phyloP scores from a whole-genome alignment of 2,797 vertebrate species.

The Coregonus suidteri region DNA sequence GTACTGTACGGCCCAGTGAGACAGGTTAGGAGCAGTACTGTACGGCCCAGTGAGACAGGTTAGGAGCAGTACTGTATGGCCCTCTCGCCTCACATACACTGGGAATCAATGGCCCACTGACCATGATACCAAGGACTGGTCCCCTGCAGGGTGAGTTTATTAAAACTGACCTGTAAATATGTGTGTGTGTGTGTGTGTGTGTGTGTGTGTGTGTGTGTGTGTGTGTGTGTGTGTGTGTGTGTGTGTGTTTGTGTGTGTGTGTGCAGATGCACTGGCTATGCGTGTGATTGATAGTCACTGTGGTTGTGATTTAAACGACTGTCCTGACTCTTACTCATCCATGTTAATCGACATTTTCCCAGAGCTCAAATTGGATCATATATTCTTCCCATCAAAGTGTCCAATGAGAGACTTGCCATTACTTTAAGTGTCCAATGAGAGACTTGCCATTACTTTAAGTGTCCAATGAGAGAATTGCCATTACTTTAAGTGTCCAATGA shows the following conservation, averaged over 20 bases:
- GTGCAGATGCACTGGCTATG: slow-evolving; percentile 16
- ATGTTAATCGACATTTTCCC: slow-evolving; percentile 60
- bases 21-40: too few species aligned
- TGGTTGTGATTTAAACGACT: slow-evolving; percentile 51
- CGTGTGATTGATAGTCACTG: slow-evolving; percentile 44
- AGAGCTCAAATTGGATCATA: slow-evolving; percentile 55
- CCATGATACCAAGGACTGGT: slow-evolving; percentile 27
- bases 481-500: slow-evolving; percentile 38
- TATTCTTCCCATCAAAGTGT: slow-evolving; percentile 64
- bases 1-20: too few species aligned
- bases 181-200: too few species aligned
- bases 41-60: too few species aligned
- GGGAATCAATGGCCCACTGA: neutral
- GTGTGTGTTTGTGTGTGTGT: neutral
- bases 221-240: slow-evolving; percentile 1
- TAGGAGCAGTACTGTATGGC: too few species aligned
- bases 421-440: slow-evolving; percentile 29
- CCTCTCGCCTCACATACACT: neutral
- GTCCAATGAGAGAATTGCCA: slow-evolving; percentile 44
- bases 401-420: slow-evolving; percentile 42
- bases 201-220: too few species aligned
- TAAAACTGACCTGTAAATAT: neutral
- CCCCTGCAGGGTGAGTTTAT: slow-evolving; percentile 29
- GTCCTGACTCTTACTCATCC: slow-evolving; percentile 42
- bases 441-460: slow-evolving; percentile 10